Evolutionary conservation across 2,113 vertebrate genomes (phyloP), one percentile per base, ranked within the genome.

Genomic region (Apteryx owenii): DNA sequence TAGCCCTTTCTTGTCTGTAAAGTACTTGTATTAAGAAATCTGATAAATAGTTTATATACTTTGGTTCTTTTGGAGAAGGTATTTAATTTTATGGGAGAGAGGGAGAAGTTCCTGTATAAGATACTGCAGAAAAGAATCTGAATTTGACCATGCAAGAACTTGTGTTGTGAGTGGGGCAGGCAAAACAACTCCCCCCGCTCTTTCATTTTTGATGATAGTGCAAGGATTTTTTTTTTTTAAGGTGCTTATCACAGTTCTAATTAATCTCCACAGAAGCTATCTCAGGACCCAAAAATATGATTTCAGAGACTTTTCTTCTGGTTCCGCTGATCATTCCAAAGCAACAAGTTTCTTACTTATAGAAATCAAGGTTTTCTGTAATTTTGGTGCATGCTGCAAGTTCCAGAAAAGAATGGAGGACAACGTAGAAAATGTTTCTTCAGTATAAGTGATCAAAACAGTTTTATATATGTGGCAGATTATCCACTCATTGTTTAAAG

Each of bases 281-380:
- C 5, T 86, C n/a, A 38, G 65, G 10, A 71, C 54, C 26, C 20
- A 60, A 65, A 66, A 90, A 26, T 38, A 66, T 70, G 51, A 12
- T 76, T 91, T 84, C 56, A 85, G 65, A 72, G 31, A 22, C 69
- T 92, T 75, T 64, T 70, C 18, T 66, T 84, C 40, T 76, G 46
- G 5, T 18, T 89, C 28, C 20, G 2, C 12, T 76, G n/a, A 17
- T 81, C 9, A 8, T 7, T 83, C 23, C 56, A 42, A 90, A 84
- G 40, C 50, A 70, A 9, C 14, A 78, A 44, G 26, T 72, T 54
- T 75, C 7, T 65, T 38, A 68, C 7, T 65, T 38, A 68, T 8
- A 65, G n/a, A 81, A 89, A 33, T 56, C 1, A 19, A 77, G 33
- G 12, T 44, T 77, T 92, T 65, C 21, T 79, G 21, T 76, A 44